phyloP scores from a whole-genome alignment of 1,140 invertebrate genomes.

The Cotesia glomerata region DNA sequence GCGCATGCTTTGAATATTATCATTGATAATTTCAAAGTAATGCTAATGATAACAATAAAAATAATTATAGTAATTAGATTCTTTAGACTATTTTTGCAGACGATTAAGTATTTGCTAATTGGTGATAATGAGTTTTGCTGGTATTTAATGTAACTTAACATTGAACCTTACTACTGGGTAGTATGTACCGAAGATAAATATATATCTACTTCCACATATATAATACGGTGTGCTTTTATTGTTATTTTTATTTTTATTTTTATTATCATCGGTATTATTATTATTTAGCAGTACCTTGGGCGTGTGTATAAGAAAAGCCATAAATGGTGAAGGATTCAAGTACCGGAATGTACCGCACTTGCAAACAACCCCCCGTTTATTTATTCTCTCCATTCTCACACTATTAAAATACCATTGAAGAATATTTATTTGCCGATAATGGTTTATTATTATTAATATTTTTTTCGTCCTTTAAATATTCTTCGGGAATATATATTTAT shows the following conservation, averaged over 20 bases:
- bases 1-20: not conserved
- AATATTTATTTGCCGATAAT: not conserved
- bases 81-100: not conserved
- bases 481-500: not conserved
- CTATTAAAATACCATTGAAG: not conserved
- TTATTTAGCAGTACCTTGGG: conserved; percentile 19
- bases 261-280: not conserved
- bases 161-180: no score
- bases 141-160: no score
- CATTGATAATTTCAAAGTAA: no score
- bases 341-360: conserved; percentile 11
- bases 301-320: conserved; percentile 7
- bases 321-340: conserved; percentile 28
- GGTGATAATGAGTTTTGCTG: no score
- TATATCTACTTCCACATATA: no score
- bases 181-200: no score
- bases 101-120: not conserved
- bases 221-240: no score
- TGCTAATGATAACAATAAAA: not conserved
- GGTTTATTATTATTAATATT: not conserved
- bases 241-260: not conserved
- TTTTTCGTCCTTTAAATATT: not conserved
- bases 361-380: not conserved
- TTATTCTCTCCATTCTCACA: not conserved
- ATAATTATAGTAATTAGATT: not conserved